phyloP scores from a whole-genome alignment of 2,113 vertebrate genomes.

The Trinectes maculatus region DNA sequence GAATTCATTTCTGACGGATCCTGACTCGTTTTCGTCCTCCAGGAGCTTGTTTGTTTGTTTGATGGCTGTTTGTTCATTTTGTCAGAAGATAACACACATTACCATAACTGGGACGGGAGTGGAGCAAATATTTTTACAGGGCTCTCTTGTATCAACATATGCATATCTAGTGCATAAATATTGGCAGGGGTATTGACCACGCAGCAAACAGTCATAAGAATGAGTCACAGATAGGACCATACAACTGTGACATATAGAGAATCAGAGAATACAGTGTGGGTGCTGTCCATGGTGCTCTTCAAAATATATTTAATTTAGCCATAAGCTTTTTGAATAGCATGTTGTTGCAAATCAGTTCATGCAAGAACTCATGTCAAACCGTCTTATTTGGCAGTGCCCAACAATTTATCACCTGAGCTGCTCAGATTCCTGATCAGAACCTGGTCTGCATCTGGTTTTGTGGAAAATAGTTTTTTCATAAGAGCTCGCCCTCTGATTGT shows the following conservation, averaged over 20 bases:
- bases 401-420: slow-evolving; percentile 56
- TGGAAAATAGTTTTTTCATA: slow-evolving; percentile 45
- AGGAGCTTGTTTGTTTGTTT: slow-evolving; percentile 56
- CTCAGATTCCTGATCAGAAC: slow-evolving; percentile 31
- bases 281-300: slow-evolving; percentile 17
- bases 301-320: slow-evolving; percentile 10
- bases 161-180: slow-evolving; percentile 51
- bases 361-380: slow-evolving; percentile 21
- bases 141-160: slow-evolving; percentile 47
- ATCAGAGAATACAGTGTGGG: background rate
- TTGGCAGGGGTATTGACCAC: slow-evolving; percentile 33
- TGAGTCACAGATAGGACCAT: slow-evolving; percentile 9
- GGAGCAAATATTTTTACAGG: slow-evolving; percentile 57
- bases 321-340: slow-evolving; percentile 15
- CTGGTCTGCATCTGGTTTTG: slow-evolving; percentile 35
- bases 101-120: slow-evolving; percentile 44
- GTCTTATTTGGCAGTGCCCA: slow-evolving; percentile 28
- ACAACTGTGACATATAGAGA: background rate
- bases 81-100: slow-evolving; percentile 54
- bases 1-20: slow-evolving; percentile 20
- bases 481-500: slow-evolving; percentile 47
- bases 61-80: slow-evolving; percentile 59
- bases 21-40: slow-evolving; percentile 46
- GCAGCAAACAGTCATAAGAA: slow-evolving; percentile 41
- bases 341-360: slow-evolving; percentile 43